Evolutionary conservation across 2,797 vertebrate genomes (phyloP).

Genomic region (Masticophis lateralis): DNA sequence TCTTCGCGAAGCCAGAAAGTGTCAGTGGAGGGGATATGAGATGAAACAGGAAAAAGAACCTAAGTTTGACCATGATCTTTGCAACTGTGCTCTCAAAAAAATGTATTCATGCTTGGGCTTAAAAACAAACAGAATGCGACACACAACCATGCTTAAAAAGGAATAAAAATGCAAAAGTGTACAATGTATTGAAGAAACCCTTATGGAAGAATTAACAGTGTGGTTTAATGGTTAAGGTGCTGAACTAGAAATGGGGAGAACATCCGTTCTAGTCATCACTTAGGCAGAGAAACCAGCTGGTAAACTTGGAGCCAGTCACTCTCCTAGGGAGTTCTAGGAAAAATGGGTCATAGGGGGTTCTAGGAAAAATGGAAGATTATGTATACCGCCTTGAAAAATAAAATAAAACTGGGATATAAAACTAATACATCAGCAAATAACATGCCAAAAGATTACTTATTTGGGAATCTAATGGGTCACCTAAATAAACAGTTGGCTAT

Average conservation of each 20-base stretch:
- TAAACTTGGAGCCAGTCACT: background rate
- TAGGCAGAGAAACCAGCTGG: background rate
- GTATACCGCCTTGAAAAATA: background rate
- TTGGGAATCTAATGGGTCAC: background rate
- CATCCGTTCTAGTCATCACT: background rate
- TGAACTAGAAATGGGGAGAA: background rate
- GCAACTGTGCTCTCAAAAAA: background rate
- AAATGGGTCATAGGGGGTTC: background rate
- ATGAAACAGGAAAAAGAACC: background rate
- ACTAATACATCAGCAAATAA: background rate
- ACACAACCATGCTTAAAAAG: background rate
- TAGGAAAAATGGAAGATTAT: background rate
- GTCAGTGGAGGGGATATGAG: background rate
- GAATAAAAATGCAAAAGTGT: background rate
- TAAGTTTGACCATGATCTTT: background rate
- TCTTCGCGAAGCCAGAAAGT: background rate
- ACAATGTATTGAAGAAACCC: background rate
- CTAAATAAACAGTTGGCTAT: background rate
- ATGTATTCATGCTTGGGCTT: background rate
- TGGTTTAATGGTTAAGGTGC: background rate
- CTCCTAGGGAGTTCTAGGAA: background rate
- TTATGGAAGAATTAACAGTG: background rate
- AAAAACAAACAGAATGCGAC: background rate
- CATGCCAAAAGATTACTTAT: background rate
- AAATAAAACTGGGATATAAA: background rate